Conservation (phyloP, 2,113 vertebrate genomes). For the Nothoprocta perdicaria region DNA sequence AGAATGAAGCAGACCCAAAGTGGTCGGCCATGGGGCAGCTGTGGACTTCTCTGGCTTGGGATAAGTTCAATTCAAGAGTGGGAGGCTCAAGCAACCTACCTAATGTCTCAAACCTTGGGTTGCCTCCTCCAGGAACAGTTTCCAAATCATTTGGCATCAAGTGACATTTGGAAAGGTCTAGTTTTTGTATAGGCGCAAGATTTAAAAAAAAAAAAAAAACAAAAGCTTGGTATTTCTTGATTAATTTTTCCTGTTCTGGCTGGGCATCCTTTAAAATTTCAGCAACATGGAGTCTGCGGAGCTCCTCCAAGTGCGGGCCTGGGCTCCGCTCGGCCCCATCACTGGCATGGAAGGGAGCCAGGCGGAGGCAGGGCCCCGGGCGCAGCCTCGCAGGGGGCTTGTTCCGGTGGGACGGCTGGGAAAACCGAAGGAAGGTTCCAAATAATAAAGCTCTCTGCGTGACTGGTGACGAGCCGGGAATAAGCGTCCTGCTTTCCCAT, state of each 20-base stretch:
- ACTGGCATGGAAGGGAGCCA: conserved; percentile 92
- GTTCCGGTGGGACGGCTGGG: conserved; percentile 71
- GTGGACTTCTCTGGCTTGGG: fast-evolving
- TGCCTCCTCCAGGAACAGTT: background rate
- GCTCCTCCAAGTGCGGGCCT: conserved; percentile 79
- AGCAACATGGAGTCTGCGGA: conserved; percentile 80
- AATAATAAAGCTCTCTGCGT: conserved; percentile 80
- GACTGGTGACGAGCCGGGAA: conserved; percentile 87
- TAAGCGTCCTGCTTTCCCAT: conserved; percentile 77
- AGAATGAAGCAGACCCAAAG: background rate
- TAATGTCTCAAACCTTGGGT: background rate
- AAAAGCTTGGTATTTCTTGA: fast-evolving
- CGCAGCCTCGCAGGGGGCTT: conserved; percentile 79
- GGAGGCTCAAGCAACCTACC: background rate
- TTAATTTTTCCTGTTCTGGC: background rate
- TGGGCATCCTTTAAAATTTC: background rate
- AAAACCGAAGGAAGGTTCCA: conserved; percentile 68
- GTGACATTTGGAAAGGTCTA: background rate
- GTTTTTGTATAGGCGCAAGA: background rate
- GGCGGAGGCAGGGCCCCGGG: conserved; percentile 76
- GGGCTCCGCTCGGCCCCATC: conserved; percentile 88
- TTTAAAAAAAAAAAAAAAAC: background rate
- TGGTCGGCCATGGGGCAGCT: background rate
- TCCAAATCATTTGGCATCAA: background rate
- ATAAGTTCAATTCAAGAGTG: fast-evolving